These are phyloP conservation scores for Phenganax subtilis DNA, from an alignment of 92 coral and sea anemone species.

Conservation along the genomic window DNA sequence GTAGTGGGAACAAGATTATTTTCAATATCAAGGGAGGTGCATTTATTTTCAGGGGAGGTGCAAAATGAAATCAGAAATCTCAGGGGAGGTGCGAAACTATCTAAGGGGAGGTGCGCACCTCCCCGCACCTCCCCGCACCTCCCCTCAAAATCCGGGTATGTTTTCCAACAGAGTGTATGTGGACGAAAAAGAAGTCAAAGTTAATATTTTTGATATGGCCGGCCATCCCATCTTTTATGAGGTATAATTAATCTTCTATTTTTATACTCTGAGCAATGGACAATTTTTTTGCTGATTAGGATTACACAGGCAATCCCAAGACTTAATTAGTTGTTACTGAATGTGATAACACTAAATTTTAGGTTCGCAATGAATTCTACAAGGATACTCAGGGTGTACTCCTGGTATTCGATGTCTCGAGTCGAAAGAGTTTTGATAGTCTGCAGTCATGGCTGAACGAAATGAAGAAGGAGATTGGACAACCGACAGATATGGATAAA, in stretches of 20 bases:
- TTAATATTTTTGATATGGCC: constrained; percentile 99
- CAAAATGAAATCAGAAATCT: too few species aligned
- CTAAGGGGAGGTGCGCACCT: too few species aligned
- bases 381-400: constrained; percentile 96
- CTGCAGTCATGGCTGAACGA: constrained; percentile 88
- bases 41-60: too few species aligned
- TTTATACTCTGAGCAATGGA: too few species aligned
- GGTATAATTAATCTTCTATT: constrained; percentile 41
- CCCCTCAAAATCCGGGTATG: background rate
- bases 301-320: too few species aligned
- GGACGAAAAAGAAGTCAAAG: constrained; percentile 82
- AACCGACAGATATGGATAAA: constrained; percentile 62
- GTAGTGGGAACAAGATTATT: too few species aligned
- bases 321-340: too few species aligned
- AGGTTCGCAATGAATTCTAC: constrained; percentile 98
- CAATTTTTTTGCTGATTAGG: too few species aligned
- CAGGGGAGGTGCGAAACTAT: too few species aligned
- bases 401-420: constrained; percentile 82
- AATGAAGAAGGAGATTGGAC: constrained; percentile 84
- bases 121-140: too few species aligned
- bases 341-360: background rate
- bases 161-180: constrained; percentile 58
- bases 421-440: constrained; percentile 80
- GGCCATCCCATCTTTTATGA: constrained; percentile 98
- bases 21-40: too few species aligned